Base-by-base conservation (phyloP, 1,140 invertebrate species). In the Pseudomyrmex sp. region DNA sequence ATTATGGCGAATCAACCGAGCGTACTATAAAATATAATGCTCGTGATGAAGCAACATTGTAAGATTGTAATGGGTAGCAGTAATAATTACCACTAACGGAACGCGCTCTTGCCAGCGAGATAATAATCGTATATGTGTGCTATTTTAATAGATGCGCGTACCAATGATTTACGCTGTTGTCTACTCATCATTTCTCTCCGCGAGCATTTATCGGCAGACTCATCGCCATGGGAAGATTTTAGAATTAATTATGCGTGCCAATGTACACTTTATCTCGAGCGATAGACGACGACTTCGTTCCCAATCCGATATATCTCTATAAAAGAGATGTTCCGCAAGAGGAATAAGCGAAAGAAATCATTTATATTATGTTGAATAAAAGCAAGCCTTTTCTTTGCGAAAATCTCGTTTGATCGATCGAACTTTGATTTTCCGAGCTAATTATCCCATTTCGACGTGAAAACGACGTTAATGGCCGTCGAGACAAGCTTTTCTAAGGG, bases 391-490 rank as follows among this genome's bases (percentile, higher is more conserved):
- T 10, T 8, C 15, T 63, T 48, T 2, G 46, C 10, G 23, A 50
- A 82, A 87, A 86, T 83, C 69, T 73, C 8, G n/a, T 52, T 68
- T n/a, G 68, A 87, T 87, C 85, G 72, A 88, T 87, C 44, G 52
- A 44, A 70, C 69, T 54, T 44, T 84, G 86, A 88, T 87, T 87
- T 87, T 74, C 35, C 82, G 10, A 77, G 85, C 76, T 85, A 85
- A 88, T 88, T 82, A 82, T 88, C 65, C 63, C 48, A 58, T 74
- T 87, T 82, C 73, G 84, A 85, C 83, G 76, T 26, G 70, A 87
- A 88, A 89, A 91, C 86, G 85, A 90, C 89, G 87, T 91, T 92
- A 92, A 91, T 92, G 91, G 85, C 87, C 89, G 89, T 83, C 86
- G 89, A 91, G 88, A 91, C 88, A 86, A 90, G 88, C 90, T 89